Conservation (phyloP, 2,888 invertebrate genomes). For the Papilio elwesi region DNA sequence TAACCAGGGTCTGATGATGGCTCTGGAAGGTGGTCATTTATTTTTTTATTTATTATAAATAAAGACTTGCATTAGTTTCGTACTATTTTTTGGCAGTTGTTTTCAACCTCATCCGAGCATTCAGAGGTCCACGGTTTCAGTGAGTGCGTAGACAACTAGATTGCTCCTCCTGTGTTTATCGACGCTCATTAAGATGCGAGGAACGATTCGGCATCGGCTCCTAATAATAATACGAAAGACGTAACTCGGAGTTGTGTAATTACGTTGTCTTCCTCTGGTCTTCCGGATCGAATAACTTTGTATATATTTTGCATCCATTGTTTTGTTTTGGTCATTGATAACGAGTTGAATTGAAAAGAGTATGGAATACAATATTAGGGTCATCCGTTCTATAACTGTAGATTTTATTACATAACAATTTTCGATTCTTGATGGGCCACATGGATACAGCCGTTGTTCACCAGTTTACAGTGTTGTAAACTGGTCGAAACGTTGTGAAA, state of each 20-base stretch:
- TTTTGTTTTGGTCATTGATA: background rate
- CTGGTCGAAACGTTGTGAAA: no score
- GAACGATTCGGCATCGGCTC: constrained; percentile 7
- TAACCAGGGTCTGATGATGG: no score
- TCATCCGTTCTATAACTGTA: no score
- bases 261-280: constrained; percentile 8
- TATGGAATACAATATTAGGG: no score
- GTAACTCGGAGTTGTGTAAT: constrained; percentile 18
- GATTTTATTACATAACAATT: no score
- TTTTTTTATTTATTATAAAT: background rate
- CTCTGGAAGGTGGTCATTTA: no score
- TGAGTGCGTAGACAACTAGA: constrained; percentile 8
- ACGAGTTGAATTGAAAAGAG: no score
- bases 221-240: constrained; percentile 10
- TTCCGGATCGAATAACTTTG: constrained; percentile 18
- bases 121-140: background rate
- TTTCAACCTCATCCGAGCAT: background rate
- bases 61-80: background rate
- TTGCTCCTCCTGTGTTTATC: constrained; percentile 12
- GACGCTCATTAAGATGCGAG: constrained; percentile 22
- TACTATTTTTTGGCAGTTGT: background rate
- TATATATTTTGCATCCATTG: constrained; percentile 2
- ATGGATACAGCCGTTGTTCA: no score
- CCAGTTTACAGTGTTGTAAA: no score
- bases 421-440: no score